Percentiles rank a stretch among this genome's conserved stretches.
Evolutionary conservation across 2,888 invertebrate species (phyloP).

Genomic region (Pseudococcus viburni): DNA sequence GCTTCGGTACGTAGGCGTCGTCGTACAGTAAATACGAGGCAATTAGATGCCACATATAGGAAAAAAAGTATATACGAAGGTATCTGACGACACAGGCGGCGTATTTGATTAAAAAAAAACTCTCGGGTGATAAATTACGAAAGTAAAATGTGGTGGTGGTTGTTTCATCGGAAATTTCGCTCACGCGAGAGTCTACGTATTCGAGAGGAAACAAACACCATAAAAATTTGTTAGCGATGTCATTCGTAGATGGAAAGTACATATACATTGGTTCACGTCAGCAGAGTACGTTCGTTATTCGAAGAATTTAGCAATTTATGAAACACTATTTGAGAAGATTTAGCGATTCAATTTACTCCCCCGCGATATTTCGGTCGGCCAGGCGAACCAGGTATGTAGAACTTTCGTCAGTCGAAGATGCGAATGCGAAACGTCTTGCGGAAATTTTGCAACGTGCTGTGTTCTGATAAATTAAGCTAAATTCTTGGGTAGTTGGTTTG

Average conservation of each 20-base stretch:
- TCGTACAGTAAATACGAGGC: background rate
- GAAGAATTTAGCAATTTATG: slow-evolving; percentile 41
- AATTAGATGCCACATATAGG: background rate
- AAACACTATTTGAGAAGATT: slow-evolving; percentile 32
- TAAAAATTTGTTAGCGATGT: slow-evolving; percentile 41
- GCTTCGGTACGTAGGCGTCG: background rate
- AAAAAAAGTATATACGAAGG: background rate
- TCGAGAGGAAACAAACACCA: background rate
- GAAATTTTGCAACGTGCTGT: background rate
- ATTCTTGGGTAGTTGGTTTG: background rate
- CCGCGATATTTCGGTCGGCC: background rate
- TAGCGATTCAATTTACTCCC: slow-evolving; percentile 22
- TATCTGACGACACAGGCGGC: background rate
- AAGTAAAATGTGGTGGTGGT: background rate
- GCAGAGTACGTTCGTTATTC: slow-evolving; percentile 5
- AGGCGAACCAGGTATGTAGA: background rate
- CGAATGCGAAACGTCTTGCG: background rate
- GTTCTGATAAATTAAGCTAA: background rate
- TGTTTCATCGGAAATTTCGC: slow-evolving; percentile 3
- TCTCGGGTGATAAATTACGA: background rate
- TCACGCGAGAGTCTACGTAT: background rate
- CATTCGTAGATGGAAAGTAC: slow-evolving; percentile 8
- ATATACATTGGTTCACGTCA: background rate
- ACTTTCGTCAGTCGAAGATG: background rate
- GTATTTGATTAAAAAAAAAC: slow-evolving; percentile 18